Evolutionary conservation across 2,113 vertebrate species (phyloP), one percentile per base, ranked within the genome.

Genomic region (Notarius lentiginosus): DNA sequence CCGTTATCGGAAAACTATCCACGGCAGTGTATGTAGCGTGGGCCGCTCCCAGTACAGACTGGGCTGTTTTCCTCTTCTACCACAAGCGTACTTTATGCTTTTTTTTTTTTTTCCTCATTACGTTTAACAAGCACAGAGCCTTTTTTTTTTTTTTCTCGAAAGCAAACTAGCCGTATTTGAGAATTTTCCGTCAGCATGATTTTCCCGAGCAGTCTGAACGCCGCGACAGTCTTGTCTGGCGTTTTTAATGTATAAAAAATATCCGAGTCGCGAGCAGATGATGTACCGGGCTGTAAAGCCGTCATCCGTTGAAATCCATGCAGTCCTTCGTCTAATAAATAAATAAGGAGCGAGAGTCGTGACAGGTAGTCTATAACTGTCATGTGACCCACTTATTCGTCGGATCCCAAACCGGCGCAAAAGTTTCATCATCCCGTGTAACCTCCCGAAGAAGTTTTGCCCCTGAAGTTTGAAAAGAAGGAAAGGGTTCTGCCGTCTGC

Each of bases 351-450:
- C 56, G 65, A 34, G 63, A 30, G 60, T 65, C 30, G 17, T 79
- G 56, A 63, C 73, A 77, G 51, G 4, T 20, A 68, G 76, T 24
- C 76, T 86, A 58, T 47, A 68, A 86, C 58, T 11, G 84, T 79
- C 49, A 70, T 15, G 58, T 68, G 63, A 47, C 76, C 75, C 51
- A 15, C 22, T 68, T 86, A 34, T 66, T 79, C 49, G 0, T 9
- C 2, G 11, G 20, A 7, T 41, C 20, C 84, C 75, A 56, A 79
- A 56, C 60, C 77, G 20, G 34, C 79, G 84, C 63, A 86, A 86
- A 86, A 34, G 22, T 86, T 80, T 86, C 84, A 86, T 86, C 84
- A 86, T 41, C 51, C 51, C 3, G 30, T 80, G 84, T 86, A 86
- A 86, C 75, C 84, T 73, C 60, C 41, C 17, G 63, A 49, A 73